These are phyloP conservation scores for Opisthograptis luteolata DNA, from an alignment of 2,888 invertebrate genomes.

Conservation along the genomic window DNA sequence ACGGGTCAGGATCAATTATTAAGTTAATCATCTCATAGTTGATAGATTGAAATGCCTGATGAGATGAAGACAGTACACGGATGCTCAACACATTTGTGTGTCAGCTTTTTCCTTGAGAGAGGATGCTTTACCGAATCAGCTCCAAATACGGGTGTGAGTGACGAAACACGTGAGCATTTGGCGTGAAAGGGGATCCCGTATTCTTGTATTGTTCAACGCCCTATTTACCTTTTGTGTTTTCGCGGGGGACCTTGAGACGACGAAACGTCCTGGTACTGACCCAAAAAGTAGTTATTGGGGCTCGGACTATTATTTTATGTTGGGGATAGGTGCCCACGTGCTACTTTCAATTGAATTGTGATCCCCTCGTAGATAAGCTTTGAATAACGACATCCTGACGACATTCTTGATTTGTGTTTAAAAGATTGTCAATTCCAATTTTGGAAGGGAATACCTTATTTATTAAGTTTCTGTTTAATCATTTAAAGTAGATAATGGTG, in stretches of 20 bases:
- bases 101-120: not conserved
- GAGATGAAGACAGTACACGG: no score
- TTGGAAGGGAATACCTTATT: not conserved
- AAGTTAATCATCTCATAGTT: no score
- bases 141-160: not conserved
- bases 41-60: no score
- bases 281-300: conserved; percentile 17
- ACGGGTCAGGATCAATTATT: no score
- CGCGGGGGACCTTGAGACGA: conserved; percentile 22
- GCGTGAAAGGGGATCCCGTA: conserved; percentile 49
- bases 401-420: not conserved
- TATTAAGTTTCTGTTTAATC: no score
- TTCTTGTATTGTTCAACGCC: conserved; percentile 26
- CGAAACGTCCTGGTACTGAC: conserved; percentile 25
- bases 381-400: not conserved
- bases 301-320: conserved; percentile 10
- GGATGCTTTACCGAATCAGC: not conserved
- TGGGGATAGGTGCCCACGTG: conserved; percentile 17
- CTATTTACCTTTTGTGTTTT: conserved; percentile 31
- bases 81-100: not conserved
- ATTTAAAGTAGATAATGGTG: no score
- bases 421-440: not conserved
- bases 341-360: conserved; percentile 16
- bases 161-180: conserved; percentile 9
- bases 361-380: not conserved